phyloP scores from a whole-genome alignment of 2,113 vertebrate genomes.

The Heterocephalus glaber region DNA sequence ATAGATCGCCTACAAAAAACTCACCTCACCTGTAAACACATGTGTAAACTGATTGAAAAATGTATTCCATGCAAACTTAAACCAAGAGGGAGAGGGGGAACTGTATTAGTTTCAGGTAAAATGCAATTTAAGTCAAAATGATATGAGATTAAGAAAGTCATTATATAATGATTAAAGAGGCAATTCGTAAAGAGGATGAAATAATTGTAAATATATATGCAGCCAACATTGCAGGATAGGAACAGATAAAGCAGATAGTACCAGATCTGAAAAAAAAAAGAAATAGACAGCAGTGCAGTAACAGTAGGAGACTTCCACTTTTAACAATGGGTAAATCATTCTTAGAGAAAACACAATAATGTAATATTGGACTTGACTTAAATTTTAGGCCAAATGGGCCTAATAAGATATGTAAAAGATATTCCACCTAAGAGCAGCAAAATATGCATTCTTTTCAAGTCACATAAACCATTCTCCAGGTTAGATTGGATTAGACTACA shows the following conservation, averaged over 20 bases:
- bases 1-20: not conserved
- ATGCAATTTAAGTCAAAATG: not conserved
- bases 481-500: not conserved
- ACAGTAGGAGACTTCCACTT: not conserved
- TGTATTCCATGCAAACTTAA: not conserved
- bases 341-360: not conserved
- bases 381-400: not conserved
- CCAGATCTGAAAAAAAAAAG: not conserved
- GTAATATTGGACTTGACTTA: not conserved
- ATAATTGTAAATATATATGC: not conserved
- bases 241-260: not conserved
- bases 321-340: not conserved
- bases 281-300: not conserved
- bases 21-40: not conserved
- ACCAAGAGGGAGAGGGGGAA: not conserved
- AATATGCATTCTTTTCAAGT: not conserved
- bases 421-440: not conserved
- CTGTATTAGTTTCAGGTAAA: not conserved
- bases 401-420: not conserved
- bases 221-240: not conserved
- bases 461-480: not conserved
- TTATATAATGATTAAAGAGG: not conserved
- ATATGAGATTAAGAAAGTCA: not conserved
- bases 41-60: not conserved
- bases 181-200: not conserved